Conservation (phyloP, 2,797 vertebrate species). For the Ataeniobius toweri region DNA sequence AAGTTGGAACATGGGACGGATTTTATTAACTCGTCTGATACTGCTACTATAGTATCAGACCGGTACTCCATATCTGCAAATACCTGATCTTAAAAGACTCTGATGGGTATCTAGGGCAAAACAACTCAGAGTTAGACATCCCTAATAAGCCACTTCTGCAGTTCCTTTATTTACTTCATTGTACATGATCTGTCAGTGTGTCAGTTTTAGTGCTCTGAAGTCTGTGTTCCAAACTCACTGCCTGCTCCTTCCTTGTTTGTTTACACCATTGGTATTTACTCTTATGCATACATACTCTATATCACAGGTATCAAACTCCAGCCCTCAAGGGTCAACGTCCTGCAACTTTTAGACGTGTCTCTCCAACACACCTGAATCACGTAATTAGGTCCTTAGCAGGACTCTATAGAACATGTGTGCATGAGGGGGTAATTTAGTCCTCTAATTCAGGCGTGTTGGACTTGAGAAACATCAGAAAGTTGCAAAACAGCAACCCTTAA, state of each 20-base stretch:
- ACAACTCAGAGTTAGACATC: background rate
- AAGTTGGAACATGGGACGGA: too few relatives aligned
- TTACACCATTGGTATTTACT: constrained; percentile 39
- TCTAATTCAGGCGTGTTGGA: too few relatives aligned
- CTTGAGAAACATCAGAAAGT: too few relatives aligned
- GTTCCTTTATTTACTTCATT: constrained; percentile 36
- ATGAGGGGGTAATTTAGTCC: too few relatives aligned
- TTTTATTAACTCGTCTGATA: background rate
- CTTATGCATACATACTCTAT: constrained; percentile 6
- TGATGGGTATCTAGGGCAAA: background rate
- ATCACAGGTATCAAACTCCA: too few relatives aligned
- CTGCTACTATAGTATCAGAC: background rate
- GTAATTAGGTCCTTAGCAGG: too few relatives aligned
- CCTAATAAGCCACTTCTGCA: constrained; percentile 26
- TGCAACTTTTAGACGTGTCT: too few relatives aligned
- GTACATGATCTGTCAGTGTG: constrained; percentile 39
- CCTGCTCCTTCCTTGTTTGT: constrained; percentile 76
- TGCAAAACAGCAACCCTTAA: too few relatives aligned
- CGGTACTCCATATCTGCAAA: background rate
- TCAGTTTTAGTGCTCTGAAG: constrained; percentile 61
- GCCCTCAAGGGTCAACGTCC: too few relatives aligned
- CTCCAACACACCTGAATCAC: too few relatives aligned
- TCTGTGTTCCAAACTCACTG: constrained; percentile 79
- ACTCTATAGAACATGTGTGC: too few relatives aligned
- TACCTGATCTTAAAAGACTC: background rate